Evolutionary conservation across 2,113 vertebrate genomes (phyloP).

Genomic region (Tragelaphus strepsiceros): DNA sequence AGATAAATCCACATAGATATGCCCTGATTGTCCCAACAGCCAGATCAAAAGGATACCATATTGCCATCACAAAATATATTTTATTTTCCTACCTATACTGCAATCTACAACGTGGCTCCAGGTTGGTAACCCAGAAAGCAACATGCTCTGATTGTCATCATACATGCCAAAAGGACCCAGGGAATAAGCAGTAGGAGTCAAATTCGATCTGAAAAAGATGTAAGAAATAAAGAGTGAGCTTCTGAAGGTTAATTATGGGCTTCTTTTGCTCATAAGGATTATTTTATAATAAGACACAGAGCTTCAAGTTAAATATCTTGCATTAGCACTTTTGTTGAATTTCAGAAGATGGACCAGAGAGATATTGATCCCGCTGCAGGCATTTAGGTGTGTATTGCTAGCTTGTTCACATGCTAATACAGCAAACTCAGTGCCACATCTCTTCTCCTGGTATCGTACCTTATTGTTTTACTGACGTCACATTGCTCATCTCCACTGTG

Average conservation of each 20-base stretch:
- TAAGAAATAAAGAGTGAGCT: neutral
- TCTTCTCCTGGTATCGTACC: neutral
- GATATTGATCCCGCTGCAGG: neutral
- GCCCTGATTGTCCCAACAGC: neutral
- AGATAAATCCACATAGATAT: neutral
- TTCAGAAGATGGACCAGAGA: neutral
- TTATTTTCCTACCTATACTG: neutral
- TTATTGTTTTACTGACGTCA: neutral
- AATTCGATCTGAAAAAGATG: neutral
- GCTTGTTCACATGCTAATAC: neutral
- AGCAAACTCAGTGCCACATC: neutral
- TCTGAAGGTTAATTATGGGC: neutral
- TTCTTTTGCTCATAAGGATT: neutral
- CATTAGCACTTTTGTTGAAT: neutral
- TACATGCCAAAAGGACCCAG: neutral
- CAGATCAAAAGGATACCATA: slow-evolving; percentile 14
- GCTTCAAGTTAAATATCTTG: neutral
- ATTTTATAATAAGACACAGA: neutral
- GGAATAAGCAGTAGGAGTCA: neutral
- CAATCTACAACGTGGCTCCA: neutral
- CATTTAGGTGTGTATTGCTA: neutral
- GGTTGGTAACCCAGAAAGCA: neutral
- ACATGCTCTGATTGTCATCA: neutral
- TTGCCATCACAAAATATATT: neutral
- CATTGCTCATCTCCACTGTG: neutral